Percentiles rank a stretch among this genome's conserved stretches.
phyloP scores from a whole-genome alignment of 2,113 vertebrate species.

The Clarias macrocephalus region DNA sequence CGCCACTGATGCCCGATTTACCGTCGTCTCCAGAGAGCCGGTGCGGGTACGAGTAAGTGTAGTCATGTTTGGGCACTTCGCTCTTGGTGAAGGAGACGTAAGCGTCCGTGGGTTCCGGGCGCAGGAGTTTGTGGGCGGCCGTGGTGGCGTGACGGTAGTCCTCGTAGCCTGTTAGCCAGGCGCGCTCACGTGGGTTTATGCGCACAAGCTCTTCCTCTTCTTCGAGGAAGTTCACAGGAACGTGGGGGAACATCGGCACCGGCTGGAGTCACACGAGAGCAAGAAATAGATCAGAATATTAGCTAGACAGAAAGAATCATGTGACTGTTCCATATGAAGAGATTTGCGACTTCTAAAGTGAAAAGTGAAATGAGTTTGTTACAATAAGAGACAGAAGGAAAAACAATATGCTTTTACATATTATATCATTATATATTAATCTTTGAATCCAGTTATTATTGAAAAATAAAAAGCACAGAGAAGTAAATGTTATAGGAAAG shows the following conservation, averaged over 20 bases:
- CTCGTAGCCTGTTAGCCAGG: constrained; percentile 92
- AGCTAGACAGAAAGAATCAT: background rate
- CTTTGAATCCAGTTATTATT: no score
- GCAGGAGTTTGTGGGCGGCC: constrained; percentile 70
- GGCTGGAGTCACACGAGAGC: constrained; percentile 50
- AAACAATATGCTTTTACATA: no score
- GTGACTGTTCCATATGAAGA: background rate
- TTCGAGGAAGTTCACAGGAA: constrained; percentile 84
- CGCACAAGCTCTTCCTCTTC: constrained; percentile 91
- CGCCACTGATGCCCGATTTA: constrained; percentile 69
- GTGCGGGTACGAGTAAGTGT: constrained; percentile 83
- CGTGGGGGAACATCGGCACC: constrained; percentile 76
- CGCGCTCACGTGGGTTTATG: constrained; percentile 88
- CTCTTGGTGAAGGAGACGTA: constrained; percentile 88
- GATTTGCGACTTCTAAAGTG: background rate
- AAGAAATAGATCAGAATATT: background rate
- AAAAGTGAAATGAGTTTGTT: background rate
- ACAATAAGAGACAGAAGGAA: background rate
- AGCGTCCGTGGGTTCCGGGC: constrained; percentile 74
- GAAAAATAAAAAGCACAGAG: no score
- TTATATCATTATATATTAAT: no score
- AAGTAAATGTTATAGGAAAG: background rate
- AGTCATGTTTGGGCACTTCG: constrained; percentile 84
- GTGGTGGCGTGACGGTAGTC: constrained; percentile 86
- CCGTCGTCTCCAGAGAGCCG: constrained; percentile 65